Conservation (phyloP, 2,888 invertebrate species). For the Cataglyphis cursor region DNA sequence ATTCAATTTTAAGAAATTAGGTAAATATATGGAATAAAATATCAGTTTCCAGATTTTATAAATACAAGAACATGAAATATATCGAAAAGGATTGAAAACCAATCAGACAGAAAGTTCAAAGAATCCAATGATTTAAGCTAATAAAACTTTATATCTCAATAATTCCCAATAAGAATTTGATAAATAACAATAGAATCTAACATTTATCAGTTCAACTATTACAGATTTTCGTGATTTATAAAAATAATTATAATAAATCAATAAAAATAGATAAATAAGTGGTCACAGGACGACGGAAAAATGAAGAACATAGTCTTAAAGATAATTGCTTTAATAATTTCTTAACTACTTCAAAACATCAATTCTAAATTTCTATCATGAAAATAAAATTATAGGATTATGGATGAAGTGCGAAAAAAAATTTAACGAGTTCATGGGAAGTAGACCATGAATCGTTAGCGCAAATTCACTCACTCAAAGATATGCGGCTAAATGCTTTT, state of each 20-base stretch:
- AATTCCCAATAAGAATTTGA: not conserved
- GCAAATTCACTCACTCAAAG: conserved; percentile 23
- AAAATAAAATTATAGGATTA: conserved; percentile 8
- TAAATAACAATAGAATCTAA: not conserved
- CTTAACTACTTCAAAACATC: conserved; percentile 21
- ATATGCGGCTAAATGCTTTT: conserved; percentile 36
- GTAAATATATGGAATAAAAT: not conserved
- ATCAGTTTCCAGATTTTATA: not conserved
- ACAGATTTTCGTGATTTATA: not conserved
- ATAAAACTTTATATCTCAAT: not conserved
- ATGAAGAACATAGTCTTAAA: conserved; percentile 4
- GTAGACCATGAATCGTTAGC: conserved; percentile 35
- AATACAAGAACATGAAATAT: not conserved
- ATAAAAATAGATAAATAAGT: not conserved
- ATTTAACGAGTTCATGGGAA: conserved; percentile 43
- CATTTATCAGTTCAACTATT: not conserved
- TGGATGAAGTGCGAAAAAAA: not conserved
- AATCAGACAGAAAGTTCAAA: not conserved
- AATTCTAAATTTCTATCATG: conserved; percentile 1
- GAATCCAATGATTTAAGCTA: not conserved
- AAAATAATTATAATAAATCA: not conserved
- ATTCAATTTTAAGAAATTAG: not conserved
- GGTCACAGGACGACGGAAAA: not conserved
- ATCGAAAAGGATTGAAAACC: not conserved
- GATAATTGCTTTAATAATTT: conserved; percentile 24